Evolutionary conservation across 2,113 vertebrate genomes (phyloP).

Genomic region (Xyliphius kryptos): DNA sequence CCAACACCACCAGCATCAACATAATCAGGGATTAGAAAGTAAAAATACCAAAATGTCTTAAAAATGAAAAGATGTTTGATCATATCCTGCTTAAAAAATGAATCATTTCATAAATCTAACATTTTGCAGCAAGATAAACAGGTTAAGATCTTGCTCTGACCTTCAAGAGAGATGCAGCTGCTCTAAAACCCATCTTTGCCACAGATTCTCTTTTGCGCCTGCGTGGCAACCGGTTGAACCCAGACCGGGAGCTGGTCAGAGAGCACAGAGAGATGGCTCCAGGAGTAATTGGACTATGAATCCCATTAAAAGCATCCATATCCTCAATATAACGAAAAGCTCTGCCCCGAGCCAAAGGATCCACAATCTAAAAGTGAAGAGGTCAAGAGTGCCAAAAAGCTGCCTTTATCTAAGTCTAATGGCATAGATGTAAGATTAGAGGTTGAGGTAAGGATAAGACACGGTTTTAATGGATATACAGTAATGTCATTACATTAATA

Average conservation of each 20-base stretch:
- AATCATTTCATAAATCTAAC: too few relatives aligned
- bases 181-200: conserved; percentile 97
- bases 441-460: too few relatives aligned
- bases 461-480: too few relatives aligned
- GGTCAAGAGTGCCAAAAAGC: background rate
- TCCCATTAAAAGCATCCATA: conserved; percentile 77
- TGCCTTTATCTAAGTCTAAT: too few relatives aligned
- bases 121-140: too few relatives aligned
- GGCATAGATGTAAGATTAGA: too few relatives aligned
- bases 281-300: conserved; percentile 84
- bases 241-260: conserved; percentile 94
- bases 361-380: conserved; percentile 81
- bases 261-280: conserved; percentile 90
- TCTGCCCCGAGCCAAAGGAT: conserved; percentile 87
- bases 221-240: conserved; percentile 81
- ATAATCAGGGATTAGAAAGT: too few relatives aligned
- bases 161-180: conserved; percentile 85
- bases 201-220: conserved; percentile 90
- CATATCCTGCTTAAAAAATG: too few relatives aligned
- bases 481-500: too few relatives aligned
- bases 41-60: too few relatives aligned
- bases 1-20: conserved; percentile 15
- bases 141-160: too few relatives aligned
- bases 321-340: conserved; percentile 92
- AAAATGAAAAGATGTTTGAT: too few relatives aligned